These are phyloP conservation scores for Hecatera dysodea DNA, from an alignment of 2,888 invertebrate species.

Conservation along the genomic window DNA sequence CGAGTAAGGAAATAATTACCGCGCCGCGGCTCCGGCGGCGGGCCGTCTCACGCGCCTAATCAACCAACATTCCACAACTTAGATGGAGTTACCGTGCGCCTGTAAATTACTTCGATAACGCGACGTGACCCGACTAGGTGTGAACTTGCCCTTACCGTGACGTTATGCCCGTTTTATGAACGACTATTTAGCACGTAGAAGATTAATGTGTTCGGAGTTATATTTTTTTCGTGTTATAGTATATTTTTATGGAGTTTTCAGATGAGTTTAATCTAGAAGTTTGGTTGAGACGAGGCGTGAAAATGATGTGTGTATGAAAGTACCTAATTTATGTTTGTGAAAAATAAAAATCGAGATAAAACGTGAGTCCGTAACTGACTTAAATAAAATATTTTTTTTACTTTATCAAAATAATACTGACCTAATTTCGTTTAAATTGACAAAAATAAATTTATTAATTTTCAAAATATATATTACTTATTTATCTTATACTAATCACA, in stretches of 20 bases:
- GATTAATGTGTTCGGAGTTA: slow-evolving; percentile 45
- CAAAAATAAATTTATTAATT: no score
- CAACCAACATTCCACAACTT: slow-evolving; percentile 84
- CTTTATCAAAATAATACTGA: no score
- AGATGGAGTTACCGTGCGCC: slow-evolving; percentile 82
- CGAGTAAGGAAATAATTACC: slow-evolving; percentile 73
- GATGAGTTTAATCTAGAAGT: slow-evolving; percentile 26
- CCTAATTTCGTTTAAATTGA: no score
- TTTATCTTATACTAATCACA: no score
- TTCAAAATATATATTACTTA: no score
- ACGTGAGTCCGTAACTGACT: no score
- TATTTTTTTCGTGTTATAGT: slow-evolving; percentile 20
- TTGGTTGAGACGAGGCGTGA: slow-evolving; percentile 11
- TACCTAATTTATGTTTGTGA: not conserved
- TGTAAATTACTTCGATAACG: slow-evolving; percentile 84
- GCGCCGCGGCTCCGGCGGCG: slow-evolving; percentile 61
- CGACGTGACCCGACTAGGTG: slow-evolving; percentile 81
- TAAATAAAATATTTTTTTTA: no score
- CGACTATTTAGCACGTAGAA: slow-evolving; percentile 57
- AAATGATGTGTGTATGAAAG: slow-evolving; percentile 1
- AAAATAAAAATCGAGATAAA: no score
- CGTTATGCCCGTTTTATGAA: slow-evolving; percentile 59
- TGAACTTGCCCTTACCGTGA: slow-evolving; percentile 72
- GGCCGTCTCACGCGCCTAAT: slow-evolving; percentile 84
- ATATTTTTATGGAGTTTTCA: slow-evolving; percentile 26